Base-by-base conservation (phyloP, 2,888 invertebrate species). In the Coleophora deauratella region DNA sequence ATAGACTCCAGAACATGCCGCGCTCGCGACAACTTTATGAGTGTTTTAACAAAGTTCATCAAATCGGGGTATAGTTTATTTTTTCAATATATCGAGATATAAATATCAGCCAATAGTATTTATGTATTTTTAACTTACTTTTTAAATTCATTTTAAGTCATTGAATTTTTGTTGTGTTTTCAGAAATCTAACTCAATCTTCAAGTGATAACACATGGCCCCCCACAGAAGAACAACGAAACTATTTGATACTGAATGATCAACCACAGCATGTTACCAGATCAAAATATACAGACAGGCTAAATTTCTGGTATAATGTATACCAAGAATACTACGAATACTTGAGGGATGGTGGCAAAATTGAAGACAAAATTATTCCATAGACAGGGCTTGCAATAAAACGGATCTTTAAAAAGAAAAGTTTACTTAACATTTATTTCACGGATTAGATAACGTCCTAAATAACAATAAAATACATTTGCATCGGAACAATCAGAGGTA, bases 291-390 rank as follows among this genome's bases (percentile, higher is more conserved):
- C 37, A 12, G 10, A 41, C 12, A 43, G 50, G 34, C 46, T 56
- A 15, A 32, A 50, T 21, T 65, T 63, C 43, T 65, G 63, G 63
- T 37, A 52, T 10, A 43, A 55, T 9, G 47, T 59, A 1, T 60
- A 59, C 42, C 40, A 44, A 1, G 44, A 57, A 8, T 61, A 59
- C 35, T 31, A 49, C 30, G 11, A 49, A 31, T 57, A 58, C 36
- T 9, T 55, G 10, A 21, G 34, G 3, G 38, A 40, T 14, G 55
- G 55, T n/a, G 53, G 53, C 3, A 33, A 15, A 27, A 32, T 49
- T 7, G 48, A 49, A 13, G 4, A 10, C 9, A 40, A 40, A 40
- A 21, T 34, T 35, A n/a, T 40, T 35, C 40, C 40, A 2, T 31
- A 31, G 10, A 9, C 10, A n/a, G 10, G 31, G 4, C 6, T 9